Conservation (phyloP, 1,140 invertebrate species). For the Scaptomyza graminum region DNA sequence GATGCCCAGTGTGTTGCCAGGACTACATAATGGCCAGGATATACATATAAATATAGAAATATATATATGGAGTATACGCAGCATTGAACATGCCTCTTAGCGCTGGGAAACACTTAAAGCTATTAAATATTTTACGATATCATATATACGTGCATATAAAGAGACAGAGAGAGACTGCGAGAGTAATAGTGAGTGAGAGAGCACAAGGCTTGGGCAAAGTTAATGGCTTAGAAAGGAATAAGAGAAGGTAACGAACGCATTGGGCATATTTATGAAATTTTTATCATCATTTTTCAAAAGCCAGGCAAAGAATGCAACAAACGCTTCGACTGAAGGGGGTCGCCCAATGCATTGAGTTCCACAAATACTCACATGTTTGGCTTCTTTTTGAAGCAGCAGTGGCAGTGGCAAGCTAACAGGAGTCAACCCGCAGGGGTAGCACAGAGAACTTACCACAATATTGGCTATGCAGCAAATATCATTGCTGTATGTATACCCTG, state of each 20-base stretch:
- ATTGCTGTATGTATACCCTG: conserved; percentile 16
- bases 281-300: conserved; percentile 74
- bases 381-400: not conserved
- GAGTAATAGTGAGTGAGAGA: conserved; percentile 9
- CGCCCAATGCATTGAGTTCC: conserved; percentile 12
- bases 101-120: conserved; percentile 65
- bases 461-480: conserved; percentile 14
- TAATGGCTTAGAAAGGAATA: conserved; percentile 74
- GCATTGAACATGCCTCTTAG: conserved; percentile 21
- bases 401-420: too few relatives aligned
- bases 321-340: conserved; percentile 4
- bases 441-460: conserved; percentile 26
- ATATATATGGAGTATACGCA: conserved; percentile 1
- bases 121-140: conserved; percentile 80
- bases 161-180: not conserved
- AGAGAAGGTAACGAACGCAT: conserved; percentile 70
- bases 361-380: conserved; percentile 43
- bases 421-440: too few relatives aligned
- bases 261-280: conserved; percentile 78
- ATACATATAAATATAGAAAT: not conserved
- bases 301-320: conserved; percentile 38
- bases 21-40: conserved; percentile 34
- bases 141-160: conserved; percentile 16
- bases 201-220: conserved; percentile 36
- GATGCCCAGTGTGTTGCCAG: conserved; percentile 31